Percentiles rank a stretch among this genome's conserved stretches.
phyloP scores from a whole-genome alignment of 2,888 invertebrate species.

The Parnassius glacialis region DNA sequence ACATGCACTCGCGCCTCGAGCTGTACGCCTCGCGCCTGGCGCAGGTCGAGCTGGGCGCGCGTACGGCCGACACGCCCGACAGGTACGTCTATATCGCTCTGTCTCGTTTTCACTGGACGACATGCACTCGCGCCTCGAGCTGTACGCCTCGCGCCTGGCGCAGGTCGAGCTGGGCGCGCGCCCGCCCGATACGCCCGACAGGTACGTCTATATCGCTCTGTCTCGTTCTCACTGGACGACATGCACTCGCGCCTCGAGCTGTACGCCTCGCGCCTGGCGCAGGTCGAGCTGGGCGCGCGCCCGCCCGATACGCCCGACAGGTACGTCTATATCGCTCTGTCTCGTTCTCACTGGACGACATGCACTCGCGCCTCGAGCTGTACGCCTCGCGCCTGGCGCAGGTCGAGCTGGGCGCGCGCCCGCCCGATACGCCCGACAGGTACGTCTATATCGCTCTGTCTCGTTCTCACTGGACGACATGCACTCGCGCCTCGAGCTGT shows the following conservation, averaged over 20 bases:
- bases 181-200: constrained; percentile 90
- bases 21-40: too few species aligned
- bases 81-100: too few species aligned
- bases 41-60: too few species aligned
- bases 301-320: constrained; percentile 90
- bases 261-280: constrained; percentile 95
- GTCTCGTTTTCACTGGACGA: constrained; percentile 74
- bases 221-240: constrained; percentile 59
- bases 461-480: too few species aligned
- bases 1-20: too few species aligned
- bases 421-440: too few species aligned
- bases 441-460: too few species aligned
- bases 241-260: constrained; percentile 99
- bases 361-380: too few species aligned
- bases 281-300: constrained; percentile 90
- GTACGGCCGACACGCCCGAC: too few species aligned
- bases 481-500: constrained; percentile 87
- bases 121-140: constrained; percentile 98
- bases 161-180: constrained; percentile 92
- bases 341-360: too few species aligned
- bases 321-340: constrained; percentile 43
- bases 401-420: too few species aligned
- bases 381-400: too few species aligned
- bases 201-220: constrained; percentile 51
- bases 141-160: constrained; percentile 95